A percentile compares a stretch with the other conserved stretches of the same genome.
phyloP scores from a whole-genome alignment of 2,797 vertebrate genomes.

The Semotilus atromaculatus region DNA sequence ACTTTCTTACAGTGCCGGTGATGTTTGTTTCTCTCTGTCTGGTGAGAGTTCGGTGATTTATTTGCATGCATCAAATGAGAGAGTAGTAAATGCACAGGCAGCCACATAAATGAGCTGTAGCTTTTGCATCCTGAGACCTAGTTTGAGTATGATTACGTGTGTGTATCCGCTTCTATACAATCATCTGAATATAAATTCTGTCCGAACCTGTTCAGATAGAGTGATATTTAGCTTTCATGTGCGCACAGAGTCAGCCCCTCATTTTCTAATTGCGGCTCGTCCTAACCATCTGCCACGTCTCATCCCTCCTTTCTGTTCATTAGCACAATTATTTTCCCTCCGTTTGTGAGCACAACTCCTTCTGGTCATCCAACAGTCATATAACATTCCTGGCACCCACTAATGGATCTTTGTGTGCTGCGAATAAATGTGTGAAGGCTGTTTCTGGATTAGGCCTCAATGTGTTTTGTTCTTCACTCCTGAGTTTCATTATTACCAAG shows the following conservation, averaged over 20 bases:
- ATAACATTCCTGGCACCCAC: constrained; percentile 43
- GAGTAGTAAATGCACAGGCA: constrained; percentile 24
- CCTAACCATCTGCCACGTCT: constrained; percentile 76
- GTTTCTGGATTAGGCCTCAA: constrained; percentile 46
- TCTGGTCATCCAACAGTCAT: constrained; percentile 48
- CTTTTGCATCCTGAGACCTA: constrained; percentile 11
- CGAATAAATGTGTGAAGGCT: constrained; percentile 49
- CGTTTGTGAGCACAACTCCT: constrained; percentile 19
- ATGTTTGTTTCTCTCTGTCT: background rate
- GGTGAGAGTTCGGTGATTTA: background rate
- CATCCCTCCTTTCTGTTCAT: constrained; percentile 40
- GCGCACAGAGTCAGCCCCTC: constrained; percentile 75
- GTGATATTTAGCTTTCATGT: constrained; percentile 72
- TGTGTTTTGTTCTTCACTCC: constrained; percentile 40
- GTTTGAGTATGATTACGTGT: constrained; percentile 25
- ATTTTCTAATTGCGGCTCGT: constrained; percentile 77
- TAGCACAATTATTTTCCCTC: constrained; percentile 36
- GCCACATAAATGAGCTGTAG: constrained; percentile 28
- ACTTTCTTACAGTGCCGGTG: constrained; percentile 1
- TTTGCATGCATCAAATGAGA: constrained; percentile 12
- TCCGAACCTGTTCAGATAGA: constrained; percentile 73
- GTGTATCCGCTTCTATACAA: constrained; percentile 3
- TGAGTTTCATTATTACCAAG: constrained; percentile 23
- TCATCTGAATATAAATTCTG: constrained; percentile 67
- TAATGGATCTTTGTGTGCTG: constrained; percentile 45